A percentile compares a stretch with the other conserved stretches of the same genome.
These are phyloP conservation scores for Palythoa grandiflora DNA, from an alignment of 92 coral and sea anemone genomes.

Conservation along the genomic window DNA sequence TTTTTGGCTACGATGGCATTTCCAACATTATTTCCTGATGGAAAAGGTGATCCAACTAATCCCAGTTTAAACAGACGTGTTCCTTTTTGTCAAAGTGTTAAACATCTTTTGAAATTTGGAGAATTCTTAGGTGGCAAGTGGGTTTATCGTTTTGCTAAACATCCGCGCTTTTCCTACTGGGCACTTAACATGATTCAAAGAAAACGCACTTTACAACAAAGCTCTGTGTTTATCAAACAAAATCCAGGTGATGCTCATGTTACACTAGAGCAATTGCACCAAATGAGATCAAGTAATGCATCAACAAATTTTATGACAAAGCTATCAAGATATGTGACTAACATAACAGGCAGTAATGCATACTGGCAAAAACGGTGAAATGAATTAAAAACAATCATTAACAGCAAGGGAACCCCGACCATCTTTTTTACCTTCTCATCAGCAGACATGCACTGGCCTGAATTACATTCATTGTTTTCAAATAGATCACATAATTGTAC, in stretches of 20 bases:
- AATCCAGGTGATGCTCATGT: slow-evolving; percentile 66
- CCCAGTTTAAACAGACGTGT: slow-evolving; percentile 47
- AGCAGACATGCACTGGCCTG: slow-evolving; percentile 26
- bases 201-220: slow-evolving; percentile 57
- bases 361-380: slow-evolving; percentile 12
- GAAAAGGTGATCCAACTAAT: slow-evolving; percentile 62
- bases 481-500: slow-evolving; percentile 6
- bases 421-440: slow-evolving; percentile 35
- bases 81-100: slow-evolving; percentile 41
- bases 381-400: background rate
- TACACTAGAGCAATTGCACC: slow-evolving; percentile 62
- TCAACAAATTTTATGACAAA: slow-evolving; percentile 58
- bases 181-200: slow-evolving; percentile 61
- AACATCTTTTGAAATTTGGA: slow-evolving; percentile 54
- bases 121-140: slow-evolving; percentile 45
- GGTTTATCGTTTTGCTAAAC: slow-evolving; percentile 59
- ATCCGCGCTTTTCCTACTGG: slow-evolving; percentile 60
- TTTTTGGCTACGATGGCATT: slow-evolving; percentile 61
- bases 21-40: slow-evolving; percentile 63
- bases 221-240: slow-evolving; percentile 10
- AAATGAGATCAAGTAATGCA: slow-evolving; percentile 58
- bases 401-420: slow-evolving; percentile 3
- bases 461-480: slow-evolving; percentile 10
- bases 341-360: slow-evolving; percentile 58
- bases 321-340: slow-evolving; percentile 67